These are phyloP conservation scores for Caenorhabditis tropicalis DNA, from an alignment of 1,140 invertebrate genomes.

Conservation along the genomic window DNA sequence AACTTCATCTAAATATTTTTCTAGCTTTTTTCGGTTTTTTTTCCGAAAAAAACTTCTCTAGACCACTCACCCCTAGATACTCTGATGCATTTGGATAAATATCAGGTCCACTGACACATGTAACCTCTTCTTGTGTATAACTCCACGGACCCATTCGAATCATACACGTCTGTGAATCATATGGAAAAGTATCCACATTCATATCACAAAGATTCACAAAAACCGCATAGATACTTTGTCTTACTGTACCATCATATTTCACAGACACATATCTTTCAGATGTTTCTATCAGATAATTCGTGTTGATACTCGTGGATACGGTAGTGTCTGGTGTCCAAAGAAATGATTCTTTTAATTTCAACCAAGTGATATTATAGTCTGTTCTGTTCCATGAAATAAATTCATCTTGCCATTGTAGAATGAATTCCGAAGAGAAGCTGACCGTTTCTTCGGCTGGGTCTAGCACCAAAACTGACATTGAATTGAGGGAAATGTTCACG, in stretches of 20 bases:
- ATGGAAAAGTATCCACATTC: constrained; percentile 49
- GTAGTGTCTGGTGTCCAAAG: constrained; percentile 46
- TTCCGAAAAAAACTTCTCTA: too few relatives aligned
- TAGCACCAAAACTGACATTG: constrained; percentile 1
- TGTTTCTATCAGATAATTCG: not conserved
- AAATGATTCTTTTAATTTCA: constrained; percentile 39
- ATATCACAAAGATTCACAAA: constrained; percentile 45
- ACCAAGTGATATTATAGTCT: constrained; percentile 22
- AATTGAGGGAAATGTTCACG: constrained; percentile 34
- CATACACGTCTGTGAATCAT: constrained; percentile 47
- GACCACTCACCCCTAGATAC: constrained; percentile 1
- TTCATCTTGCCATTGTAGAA: constrained; percentile 39
- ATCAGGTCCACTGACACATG: not conserved
- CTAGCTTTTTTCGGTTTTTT: too few relatives aligned
- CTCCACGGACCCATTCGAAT: constrained; percentile 50
- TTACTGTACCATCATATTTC: constrained; percentile 7
- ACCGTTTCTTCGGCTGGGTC: constrained; percentile 45
- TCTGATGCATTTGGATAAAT: not conserved
- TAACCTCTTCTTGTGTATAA: constrained; percentile 26
- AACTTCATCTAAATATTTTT: too few relatives aligned
- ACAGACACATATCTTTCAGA: constrained; percentile 8
- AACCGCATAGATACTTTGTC: constrained; percentile 36
- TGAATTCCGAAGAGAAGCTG: constrained; percentile 34
- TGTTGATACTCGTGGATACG: constrained; percentile 31
- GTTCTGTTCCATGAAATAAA: constrained; percentile 29